Evolutionary conservation across 2,797 vertebrate species (phyloP).

Genomic region (Rachycentron canadum): DNA sequence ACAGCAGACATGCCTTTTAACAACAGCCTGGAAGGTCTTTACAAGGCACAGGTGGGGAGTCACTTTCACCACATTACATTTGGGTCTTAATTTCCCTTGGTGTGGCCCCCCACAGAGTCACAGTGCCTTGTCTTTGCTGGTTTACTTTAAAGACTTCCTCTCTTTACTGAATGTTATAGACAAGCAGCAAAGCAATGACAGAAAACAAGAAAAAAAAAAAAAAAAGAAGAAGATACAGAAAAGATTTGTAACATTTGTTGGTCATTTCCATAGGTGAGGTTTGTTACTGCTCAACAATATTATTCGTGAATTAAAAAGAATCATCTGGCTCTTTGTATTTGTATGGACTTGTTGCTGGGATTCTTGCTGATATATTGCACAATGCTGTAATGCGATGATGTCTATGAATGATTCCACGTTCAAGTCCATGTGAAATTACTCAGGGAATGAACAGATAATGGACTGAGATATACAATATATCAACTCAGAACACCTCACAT

Average conservation of each 20-base stretch:
- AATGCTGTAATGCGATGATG: constrained; percentile 15
- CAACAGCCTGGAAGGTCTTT: constrained; percentile 71
- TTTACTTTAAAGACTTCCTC: constrained; percentile 72
- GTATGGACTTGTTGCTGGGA: constrained; percentile 24
- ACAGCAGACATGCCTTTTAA: constrained; percentile 52
- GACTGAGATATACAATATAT: constrained; percentile 22
- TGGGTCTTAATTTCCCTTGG: constrained; percentile 62
- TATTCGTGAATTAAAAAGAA: constrained; percentile 8
- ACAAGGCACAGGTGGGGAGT: constrained; percentile 77
- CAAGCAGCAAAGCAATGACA: constrained; percentile 36
- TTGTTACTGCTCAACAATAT: constrained; percentile 8
- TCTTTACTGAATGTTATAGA: constrained; percentile 31
- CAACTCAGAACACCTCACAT: constrained; percentile 30
- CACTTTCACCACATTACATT: constrained; percentile 67
- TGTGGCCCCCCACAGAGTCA: constrained; percentile 49
- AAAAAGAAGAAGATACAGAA: background rate
- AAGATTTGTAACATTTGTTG: constrained; percentile 18
- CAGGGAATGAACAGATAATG: constrained; percentile 32
- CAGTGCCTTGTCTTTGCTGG: constrained; percentile 42
- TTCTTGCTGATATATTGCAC: constrained; percentile 19
- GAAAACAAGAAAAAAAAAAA: constrained; percentile 35
- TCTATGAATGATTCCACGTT: constrained; percentile 4
- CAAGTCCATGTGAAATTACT: constrained; percentile 37
- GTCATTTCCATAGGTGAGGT: constrained; percentile 34
- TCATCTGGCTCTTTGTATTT: constrained; percentile 24